Evolutionary conservation across 2,797 vertebrate genomes (phyloP), one percentile per base, ranked within the genome.

Genomic region (Menidia menidia): DNA sequence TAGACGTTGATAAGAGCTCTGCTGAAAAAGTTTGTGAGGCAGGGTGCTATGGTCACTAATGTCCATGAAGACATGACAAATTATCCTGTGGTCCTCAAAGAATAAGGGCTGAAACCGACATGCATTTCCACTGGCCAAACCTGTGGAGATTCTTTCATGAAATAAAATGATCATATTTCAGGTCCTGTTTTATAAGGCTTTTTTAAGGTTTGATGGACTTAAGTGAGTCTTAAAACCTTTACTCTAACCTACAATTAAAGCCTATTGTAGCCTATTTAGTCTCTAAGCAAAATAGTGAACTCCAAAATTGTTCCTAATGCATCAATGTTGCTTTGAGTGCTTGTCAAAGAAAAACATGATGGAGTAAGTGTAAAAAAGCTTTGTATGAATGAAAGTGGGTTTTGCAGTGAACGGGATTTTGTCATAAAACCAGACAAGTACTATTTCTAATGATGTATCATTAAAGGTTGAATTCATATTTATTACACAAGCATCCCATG

Each of bases 21-120:
- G 18, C 51, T 76, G 75, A 85, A 70, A 87, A 85, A 80, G 75
- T 78, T 81, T 84, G 73, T 48, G 59, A 56, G 41, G 53, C 71
- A 71, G 47, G 71, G 72, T 58, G 76, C 70, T 44, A 47, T 18
- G 25, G 77, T 69, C 47, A 62, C 75, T 85, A 87, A 90, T 77
- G 84, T 81, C 83, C 88, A 76, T 87, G 87, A 85, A 88, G 85
- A 90, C 75, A 85, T 75, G 81, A 91, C 88, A 85, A 91, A 90
- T 92, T 81, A 76, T 76, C 76, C 73, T 18, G 81, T 75, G 75
- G 80, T 80, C 66, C 67, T 71, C 44, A 16, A 19, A 32, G 31
- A 82, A 78, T 68, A 69, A 52, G 48, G 67, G 76, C 56, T 15
- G 54, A 54, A 69, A 51, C 44, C 66, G 60, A 66, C 75, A 65